Base-by-base conservation (phyloP, 2,113 vertebrate species). In the Lophius piscatorius region DNA sequence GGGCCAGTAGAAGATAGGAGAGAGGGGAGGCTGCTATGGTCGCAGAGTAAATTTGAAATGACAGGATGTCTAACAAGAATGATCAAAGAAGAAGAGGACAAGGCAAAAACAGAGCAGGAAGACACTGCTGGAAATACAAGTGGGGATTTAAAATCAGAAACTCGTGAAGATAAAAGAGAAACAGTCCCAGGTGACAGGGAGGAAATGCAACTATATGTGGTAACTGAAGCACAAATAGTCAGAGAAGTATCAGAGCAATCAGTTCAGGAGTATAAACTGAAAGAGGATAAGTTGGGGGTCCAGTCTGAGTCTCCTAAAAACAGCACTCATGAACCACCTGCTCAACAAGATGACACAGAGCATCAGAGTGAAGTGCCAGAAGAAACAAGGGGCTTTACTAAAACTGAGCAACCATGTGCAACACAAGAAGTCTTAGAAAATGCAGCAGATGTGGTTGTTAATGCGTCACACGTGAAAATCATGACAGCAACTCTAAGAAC, bases 1-100 rank as follows among this genome's bases (percentile, higher is more conserved):
- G 76, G 86, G 47, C 70, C 75, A 1, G 71, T 71, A 10, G 75
- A 91, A 55, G 75, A 64, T 1, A 16, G 52, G 18, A 34, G 61
- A 21, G 74, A 41, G 16, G 62, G 80, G 35, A 76, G 78, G 70
- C 83, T 76, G 58, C 65, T 91, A 38, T 92, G 90, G 90, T 63
- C 81, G 0, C 87, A 88, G 68, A 89, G 3, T 63, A 70, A 81
- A 48, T 93, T 93, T 83, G 89, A 91, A 39, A 82, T 88, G 64
- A 89, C 89, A 5, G 90, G 89, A 62, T 87, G 85, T 77, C 66
- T 93, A 29, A 85, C 52, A 34, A 78, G 72, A 44, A 74, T 51
- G 9, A 31, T 47, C 28, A 50, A 70, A 42, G 81, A 87, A 13
- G 66, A 80, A 31, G 74, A 82, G 1, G 17, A 66, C 9, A 6